Evolutionary conservation across 1,140 invertebrate genomes (phyloP).

Genomic region (Marisa cornuarietis): DNA sequence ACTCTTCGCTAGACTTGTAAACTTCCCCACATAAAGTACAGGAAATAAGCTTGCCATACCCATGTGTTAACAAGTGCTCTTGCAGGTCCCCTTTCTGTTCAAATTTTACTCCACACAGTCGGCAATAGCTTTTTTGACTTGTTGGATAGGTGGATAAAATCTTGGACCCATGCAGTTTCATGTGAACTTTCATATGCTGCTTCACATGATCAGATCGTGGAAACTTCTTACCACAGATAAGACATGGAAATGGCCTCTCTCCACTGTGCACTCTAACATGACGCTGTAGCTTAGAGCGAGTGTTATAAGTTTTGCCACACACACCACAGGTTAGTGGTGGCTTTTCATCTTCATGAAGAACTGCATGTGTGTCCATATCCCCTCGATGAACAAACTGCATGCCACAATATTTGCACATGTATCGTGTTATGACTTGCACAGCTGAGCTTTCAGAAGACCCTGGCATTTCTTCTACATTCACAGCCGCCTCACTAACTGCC

Average conservation of each 20-base stretch:
- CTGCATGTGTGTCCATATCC: slow-evolving; percentile 54
- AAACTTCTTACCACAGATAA: slow-evolving; percentile 85
- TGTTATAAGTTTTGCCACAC: slow-evolving; percentile 87
- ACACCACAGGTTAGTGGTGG: slow-evolving; percentile 80
- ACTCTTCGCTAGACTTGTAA: slow-evolving; percentile 44
- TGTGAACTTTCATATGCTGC: slow-evolving; percentile 56
- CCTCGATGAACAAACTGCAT: slow-evolving; percentile 48
- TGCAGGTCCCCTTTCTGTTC: slow-evolving; percentile 41
- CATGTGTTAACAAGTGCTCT: slow-evolving; percentile 27
- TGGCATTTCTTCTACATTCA: no score
- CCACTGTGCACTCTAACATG: slow-evolving; percentile 89
- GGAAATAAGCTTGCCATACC: slow-evolving; percentile 39
- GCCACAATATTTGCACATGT: slow-evolving; percentile 55
- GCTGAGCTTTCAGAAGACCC: slow-evolving; percentile 6
- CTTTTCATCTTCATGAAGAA: slow-evolving; percentile 45
- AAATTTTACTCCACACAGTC: slow-evolving; percentile 50
- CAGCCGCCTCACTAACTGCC: no score
- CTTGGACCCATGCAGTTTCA: neutral
- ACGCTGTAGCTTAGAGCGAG: slow-evolving; percentile 90
- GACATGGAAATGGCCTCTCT: slow-evolving; percentile 91
- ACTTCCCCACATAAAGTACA: slow-evolving; percentile 55
- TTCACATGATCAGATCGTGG: slow-evolving; percentile 77
- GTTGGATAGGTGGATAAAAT: slow-evolving; percentile 27
- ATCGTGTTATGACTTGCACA: slow-evolving; percentile 47
- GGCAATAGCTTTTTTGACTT: slow-evolving; percentile 40